A percentile compares a stretch with the other conserved stretches of the same genome.
These are phyloP conservation scores for Dendrolimus houi DNA, from an alignment of 2,888 invertebrate genomes.

Conservation along the genomic window DNA sequence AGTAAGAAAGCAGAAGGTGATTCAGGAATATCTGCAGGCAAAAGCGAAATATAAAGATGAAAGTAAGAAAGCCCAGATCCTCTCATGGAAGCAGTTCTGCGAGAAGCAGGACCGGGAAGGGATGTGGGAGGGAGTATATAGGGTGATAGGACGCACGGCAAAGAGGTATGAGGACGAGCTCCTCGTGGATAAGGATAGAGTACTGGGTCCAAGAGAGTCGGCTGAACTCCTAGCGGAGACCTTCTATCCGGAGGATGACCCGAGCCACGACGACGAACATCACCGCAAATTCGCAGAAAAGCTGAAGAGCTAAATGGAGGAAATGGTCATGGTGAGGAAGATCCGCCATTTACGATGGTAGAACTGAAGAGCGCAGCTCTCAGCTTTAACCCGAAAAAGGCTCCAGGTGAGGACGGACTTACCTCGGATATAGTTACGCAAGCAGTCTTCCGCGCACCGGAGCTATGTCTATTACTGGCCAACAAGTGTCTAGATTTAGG, in stretches of 20 bases:
- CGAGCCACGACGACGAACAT: neutral
- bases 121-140: fast-evolving
- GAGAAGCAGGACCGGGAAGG: too few relatives aligned
- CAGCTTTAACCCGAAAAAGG: conserved; percentile 11
- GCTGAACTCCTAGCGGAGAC: neutral
- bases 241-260: too few relatives aligned
- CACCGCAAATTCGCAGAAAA: too few relatives aligned
- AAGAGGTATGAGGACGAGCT: conserved; percentile 3
- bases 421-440: too few relatives aligned
- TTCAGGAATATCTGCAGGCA: too few relatives aligned
- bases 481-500: too few relatives aligned
- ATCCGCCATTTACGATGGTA: conserved; percentile 8
- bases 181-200: neutral
- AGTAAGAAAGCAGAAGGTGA: too few relatives aligned
- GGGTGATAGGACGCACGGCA: neutral
- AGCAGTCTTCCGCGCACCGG: too few relatives aligned
- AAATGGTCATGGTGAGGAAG: neutral
- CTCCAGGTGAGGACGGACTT: conserved; percentile 15
- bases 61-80: too few relatives aligned
- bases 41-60: too few relatives aligned
- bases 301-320: neutral
- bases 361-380: conserved; percentile 5
- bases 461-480: neutral
- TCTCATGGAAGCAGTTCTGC: too few relatives aligned
- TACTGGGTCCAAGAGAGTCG: neutral